Evolutionary conservation across 1,140 invertebrate genomes (phyloP), one percentile per base, ranked within the genome.

Genomic region (Drosophila virilis): DNA sequence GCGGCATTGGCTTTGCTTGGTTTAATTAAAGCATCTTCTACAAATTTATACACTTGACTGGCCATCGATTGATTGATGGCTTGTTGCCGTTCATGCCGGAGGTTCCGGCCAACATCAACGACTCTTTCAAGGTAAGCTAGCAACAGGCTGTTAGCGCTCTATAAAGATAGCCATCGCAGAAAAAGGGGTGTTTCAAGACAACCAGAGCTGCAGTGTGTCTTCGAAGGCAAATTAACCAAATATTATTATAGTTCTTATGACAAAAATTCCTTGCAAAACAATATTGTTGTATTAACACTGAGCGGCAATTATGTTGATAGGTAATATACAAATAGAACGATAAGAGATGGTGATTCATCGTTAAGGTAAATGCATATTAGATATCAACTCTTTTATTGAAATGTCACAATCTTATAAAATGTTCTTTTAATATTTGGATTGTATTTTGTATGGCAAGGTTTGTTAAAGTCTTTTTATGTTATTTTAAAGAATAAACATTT

Each of bases 11-110:
- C 37, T 57, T 45, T 40, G 15, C 8, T 59, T 33, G 32, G 65
- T 74, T 88, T 88, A 88, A 88, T 88, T 88, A 88, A 88, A 69
- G 50, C 51, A 42, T 68, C 45, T 72, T 64, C 52, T 28, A 33
- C 55, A 58, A 54, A 72, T 59, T 58, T 58, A 67, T 59, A 37
- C 62, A 52, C 54, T 57, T 42, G 28, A 52, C 61, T 54, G 70
- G 8, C 5, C 57, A 68, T 69, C 72, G 70, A 82, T 78, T 74
- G 79, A 77, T 82, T 78, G 65, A 74, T 62, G 69, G 17, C 59
- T 52, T 1, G 8, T 28, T 51, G 59, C 10, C 58, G 70, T 73
- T 35, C 17, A 12, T 22, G 33, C 51, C 42, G 10, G 28, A 37
- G 17, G 52, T 22, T n/a, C 40, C 6, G 3, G 12, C 48, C 32